Evolutionary conservation across 1,140 invertebrate genomes (phyloP), one percentile per base, ranked within the genome.

Genomic region (Nixonia krombeini): DNA sequence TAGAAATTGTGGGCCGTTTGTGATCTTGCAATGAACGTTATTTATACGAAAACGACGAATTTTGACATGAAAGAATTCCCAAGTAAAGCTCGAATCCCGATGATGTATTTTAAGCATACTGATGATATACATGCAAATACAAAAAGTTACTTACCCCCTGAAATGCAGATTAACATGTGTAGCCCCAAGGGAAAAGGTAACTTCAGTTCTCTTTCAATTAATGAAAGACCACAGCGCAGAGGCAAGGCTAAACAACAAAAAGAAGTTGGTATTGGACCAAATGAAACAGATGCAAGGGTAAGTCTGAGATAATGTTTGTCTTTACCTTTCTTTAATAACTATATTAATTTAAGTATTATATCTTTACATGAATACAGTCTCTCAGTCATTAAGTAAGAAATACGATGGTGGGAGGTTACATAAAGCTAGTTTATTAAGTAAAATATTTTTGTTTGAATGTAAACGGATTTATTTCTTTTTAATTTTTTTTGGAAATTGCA

Each of bases 1-100:
- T 81, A 97, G 94, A 98, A 96, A 94, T 86, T 99, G 73, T 98
- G 96, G 92, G 93, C 96, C 31, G 91, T 97, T 41, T 98, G 96
- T 87, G 97, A 99, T 87, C 87, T 98, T 47, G 94, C 96, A 4
- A 91, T 96, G 86, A 92, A 94, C 55, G 87, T 98, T 55, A 91
- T 98, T 70, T 89, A 94, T 80, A 89, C 92, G 10, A 94, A 94
- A 72, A 91, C 94, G n/a, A 90, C 89, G 16, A 94, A 90, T 79
- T 95, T 94, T 80, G 94, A 96, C 72, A 86, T 96, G 83, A 94
- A 95, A 80, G 94, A 96, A 75, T 93, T 94, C 77, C 92, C 93
- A 1, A 88, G 91, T 7, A 94, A 96, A 74, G 91, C 93, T 4
- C 86, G 92, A 72, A 93, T 94, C 75, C 92, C 93, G n/a, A 89